Percentiles rank a stretch among this genome's conserved stretches.
Conservation (phyloP, 2,888 invertebrate species). For the Xanthostigma xanthostigma region DNA sequence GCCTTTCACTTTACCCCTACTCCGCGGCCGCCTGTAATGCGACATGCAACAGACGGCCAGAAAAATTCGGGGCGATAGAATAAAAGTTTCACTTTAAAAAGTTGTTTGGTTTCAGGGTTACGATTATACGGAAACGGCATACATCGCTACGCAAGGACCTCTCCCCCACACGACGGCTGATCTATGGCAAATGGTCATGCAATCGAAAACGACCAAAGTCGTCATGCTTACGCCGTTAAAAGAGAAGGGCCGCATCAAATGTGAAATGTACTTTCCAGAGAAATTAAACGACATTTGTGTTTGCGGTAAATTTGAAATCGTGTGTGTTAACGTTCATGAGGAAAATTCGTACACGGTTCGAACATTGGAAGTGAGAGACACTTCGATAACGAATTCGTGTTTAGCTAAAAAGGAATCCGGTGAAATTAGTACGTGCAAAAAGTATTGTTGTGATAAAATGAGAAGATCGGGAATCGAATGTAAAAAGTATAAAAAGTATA, state of each 20-base stretch:
- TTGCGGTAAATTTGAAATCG: constrained; percentile 4
- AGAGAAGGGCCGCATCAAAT: constrained; percentile 73
- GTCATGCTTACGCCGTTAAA: constrained; percentile 85
- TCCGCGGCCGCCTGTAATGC: no score
- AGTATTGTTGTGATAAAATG: background rate
- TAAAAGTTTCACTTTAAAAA: no score
- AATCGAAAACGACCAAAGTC: constrained; percentile 26
- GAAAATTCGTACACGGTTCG: constrained; percentile 5
- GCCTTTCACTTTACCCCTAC: no score
- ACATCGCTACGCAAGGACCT: constrained; percentile 88
- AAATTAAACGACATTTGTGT: background rate
- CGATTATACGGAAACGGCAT: constrained; percentile 71
- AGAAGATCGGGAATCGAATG: background rate
- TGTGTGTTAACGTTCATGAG: constrained; percentile 1
- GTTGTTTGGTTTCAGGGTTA: constrained; percentile 51
- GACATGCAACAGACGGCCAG: no score
- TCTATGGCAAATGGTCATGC: constrained; percentile 78
- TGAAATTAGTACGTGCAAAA: background rate
- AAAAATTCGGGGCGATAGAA: no score
- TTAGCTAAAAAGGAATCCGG: background rate
- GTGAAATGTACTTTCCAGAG: constrained; percentile 73
- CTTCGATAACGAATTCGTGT: background rate
- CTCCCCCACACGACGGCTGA: constrained; percentile 77
- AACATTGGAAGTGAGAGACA: constrained; percentile 3
- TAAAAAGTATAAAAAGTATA: background rate